Percentiles rank a stretch among this genome's conserved stretches.
These are phyloP conservation scores for Hassar affinis DNA, from an alignment of 2,113 vertebrate species.

Conservation along the genomic window DNA sequence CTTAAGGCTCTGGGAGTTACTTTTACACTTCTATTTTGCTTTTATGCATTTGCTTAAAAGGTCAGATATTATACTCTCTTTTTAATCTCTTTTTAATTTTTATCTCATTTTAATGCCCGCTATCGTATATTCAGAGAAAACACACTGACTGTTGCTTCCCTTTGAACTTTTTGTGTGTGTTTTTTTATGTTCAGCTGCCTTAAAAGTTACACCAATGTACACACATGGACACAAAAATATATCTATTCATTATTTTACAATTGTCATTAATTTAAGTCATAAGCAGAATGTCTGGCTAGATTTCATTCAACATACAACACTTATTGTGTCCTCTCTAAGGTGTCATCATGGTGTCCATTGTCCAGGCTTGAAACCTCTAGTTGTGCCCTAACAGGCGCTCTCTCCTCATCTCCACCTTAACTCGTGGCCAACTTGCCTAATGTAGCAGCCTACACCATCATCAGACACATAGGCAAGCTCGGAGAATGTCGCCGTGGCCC, in stretches of 20 bases:
- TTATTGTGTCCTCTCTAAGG: conserved; percentile 51
- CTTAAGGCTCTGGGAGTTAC: background rate
- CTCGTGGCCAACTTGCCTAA: conserved; percentile 39
- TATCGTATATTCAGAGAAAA: background rate
- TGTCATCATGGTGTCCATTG: conserved; percentile 55
- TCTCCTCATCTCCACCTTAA: conserved; percentile 43
- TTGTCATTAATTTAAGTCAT: conserved; percentile 9
- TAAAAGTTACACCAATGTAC: background rate
- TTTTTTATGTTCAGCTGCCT: background rate
- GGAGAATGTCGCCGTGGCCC: background rate
- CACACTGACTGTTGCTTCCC: background rate
- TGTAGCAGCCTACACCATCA: conserved; percentile 33
- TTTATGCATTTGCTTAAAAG: background rate
- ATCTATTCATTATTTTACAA: background rate
- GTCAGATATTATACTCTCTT: background rate
- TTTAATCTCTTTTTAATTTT: background rate
- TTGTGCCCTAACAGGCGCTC: conserved; percentile 42
- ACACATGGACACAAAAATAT: background rate
- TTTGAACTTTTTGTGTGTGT: background rate
- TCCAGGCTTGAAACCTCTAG: conserved; percentile 58
- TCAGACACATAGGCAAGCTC: conserved; percentile 17
- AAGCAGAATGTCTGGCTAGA: conserved; percentile 35
- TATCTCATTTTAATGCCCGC: background rate
- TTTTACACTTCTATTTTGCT: background rate
- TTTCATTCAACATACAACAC: conserved; percentile 28